Evolutionary conservation across 2,797 vertebrate species (phyloP), one percentile per base, ranked within the genome.

Genomic region (Molothrus ater): DNA sequence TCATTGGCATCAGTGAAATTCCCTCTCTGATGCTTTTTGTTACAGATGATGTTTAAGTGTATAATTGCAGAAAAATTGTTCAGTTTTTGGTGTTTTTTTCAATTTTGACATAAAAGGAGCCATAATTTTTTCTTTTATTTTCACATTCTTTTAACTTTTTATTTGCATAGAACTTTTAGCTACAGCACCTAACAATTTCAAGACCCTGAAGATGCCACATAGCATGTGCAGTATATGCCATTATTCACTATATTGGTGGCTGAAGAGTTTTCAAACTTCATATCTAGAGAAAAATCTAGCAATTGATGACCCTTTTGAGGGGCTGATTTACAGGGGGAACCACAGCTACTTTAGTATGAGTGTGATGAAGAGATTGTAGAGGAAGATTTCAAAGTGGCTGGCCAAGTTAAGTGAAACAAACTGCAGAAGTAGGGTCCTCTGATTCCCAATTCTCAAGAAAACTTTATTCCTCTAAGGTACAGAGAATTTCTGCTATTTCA

Each of bases 401-500:
- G 17, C 28, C 47, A 81, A 75, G 68, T 87, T 73, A 69, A 56
- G 32, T 47, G 83, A 79, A 83, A 75, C 16, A 69, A 68, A 75
- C 65, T 69, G 18, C n/a, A 79, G n/a, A 17, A 73, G 18, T 68
- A 80, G 48, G 70, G 43, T 13, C 19, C n/a, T 11, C 48, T 66
- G 68, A 42, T 66, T 80, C 34, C 36, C 17, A 85, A 0, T n/a
- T 76, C 21, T 57, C 56, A 76, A 70, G 63, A 82, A 60, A 90
- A 93, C 16, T 43, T 56, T 50, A 54, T 75, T 71, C n/a, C 60
- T 88, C 70, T 86, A 88, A 76, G 86, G 26, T 72, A 59, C 9
- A n/a, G 63, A 80, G 48, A 84, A 81, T 68, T 93, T 94, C 29
- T 89, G 32, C 60, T 59, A 92, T 95, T 96, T 95, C 68, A 81